Base-by-base conservation (phyloP, 1,140 invertebrate species). In the Dryas iulia region DNA sequence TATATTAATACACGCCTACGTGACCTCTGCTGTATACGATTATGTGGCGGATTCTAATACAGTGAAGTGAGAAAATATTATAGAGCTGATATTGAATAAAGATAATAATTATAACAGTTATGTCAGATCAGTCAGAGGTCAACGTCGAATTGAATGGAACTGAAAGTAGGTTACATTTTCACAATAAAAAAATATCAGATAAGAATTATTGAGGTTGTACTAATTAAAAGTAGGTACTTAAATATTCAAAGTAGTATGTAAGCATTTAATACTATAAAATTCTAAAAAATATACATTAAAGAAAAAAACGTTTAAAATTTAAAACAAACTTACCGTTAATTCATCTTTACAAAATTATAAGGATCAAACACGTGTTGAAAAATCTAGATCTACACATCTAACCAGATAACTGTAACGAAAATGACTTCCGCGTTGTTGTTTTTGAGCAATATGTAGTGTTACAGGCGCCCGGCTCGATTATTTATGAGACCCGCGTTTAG, bases 401-500 rank as follows among this genome's bases (percentile, higher is more conserved):
- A 4, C 25, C 14, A 56, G 64, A 72, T 74, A 72, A 71, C 71
- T 70, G 68, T 74, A 71, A 68, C 62, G 52, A 65, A 39, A 71
- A 66, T 67, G 69, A 76, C 71, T 82, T 83, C 79, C 78, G 75
- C 69, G 73, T 80, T 80, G 83, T 85, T 86, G 81, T 88, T 89
- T 85, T 84, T 71, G 75, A 82, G 72, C 72, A 77, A 79, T 74
- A 81, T 77, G 66, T 73, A 76, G 70, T 62, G 58, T 76, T 72
- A 81, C 72, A 81, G 77, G 74, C 76, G 75, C 72, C 72, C 75
- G 72, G 57, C 73, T 79, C 66, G 78, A 78, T 85, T 90, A 89
- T 90, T 89, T 89, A 90, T 90, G 87, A 87, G 84, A 73, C 59
- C 76, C 77, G 71, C 77, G 80, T 82, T 89, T 87, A 87, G 83